Base-by-base conservation (phyloP, 2,113 vertebrate genomes). In the Zosterops hypoxanthus region DNA sequence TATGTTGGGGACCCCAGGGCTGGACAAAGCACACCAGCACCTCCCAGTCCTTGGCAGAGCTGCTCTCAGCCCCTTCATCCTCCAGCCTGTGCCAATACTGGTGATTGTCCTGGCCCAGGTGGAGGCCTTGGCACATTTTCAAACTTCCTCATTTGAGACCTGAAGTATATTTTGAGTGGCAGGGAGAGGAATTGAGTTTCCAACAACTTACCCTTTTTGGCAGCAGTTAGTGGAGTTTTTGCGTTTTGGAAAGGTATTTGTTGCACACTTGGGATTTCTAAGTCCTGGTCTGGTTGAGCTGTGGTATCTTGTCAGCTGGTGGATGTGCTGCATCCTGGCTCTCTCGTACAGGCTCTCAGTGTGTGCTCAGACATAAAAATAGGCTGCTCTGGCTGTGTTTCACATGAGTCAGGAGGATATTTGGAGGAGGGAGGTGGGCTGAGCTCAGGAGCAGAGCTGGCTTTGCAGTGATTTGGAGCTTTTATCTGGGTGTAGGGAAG, bases 401-500 rank as follows among this genome's bases (percentile, higher is more conserved):
- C 0, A 1, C 22, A 55, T 95, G 92, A 96, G 92, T 96, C 93
- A 95, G 90, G 80, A 90, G 85, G 93, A 88, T 93, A 86, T 93
- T 87, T 90, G 87, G 88, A 82, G 94, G 71, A 91, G 85, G 66
- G 50, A 39, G 73, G 90, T 95, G 93, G 95, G 91, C 82, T 95
- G 95, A 94, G 71, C 84, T 83, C 76, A 46, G 72, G 75, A 94
- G 46, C 50, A 91, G 75, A 92, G 86, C 65, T 76, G 86, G 28
- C 49, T 75, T 78, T 84, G 83, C 73, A 75, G 69, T 63, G 80
- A 89, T 94, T 75, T 0, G 21, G 36, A 88, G 82, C 76, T 81
- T 63, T 92, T 78, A 77, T 63, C 79, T 81, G 76, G 71, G 4
- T 1, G 2, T 28, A 55, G 39, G 46, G n/a, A 47, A 93, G 82